Conservation (phyloP, 2,113 vertebrate species). For the Tyrannus savana region DNA sequence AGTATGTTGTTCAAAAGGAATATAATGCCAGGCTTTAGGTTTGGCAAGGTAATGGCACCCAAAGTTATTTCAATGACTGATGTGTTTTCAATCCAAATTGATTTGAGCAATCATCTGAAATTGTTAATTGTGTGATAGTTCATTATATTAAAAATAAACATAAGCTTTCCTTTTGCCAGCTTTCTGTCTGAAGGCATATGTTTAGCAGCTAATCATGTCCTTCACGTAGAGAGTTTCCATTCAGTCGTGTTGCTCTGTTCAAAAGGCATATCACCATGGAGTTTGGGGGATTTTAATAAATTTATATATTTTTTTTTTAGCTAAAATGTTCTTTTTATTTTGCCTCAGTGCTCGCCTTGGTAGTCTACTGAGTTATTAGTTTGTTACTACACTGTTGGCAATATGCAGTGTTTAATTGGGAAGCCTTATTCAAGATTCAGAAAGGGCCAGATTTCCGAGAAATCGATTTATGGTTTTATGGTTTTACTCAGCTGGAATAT, state of each 20-base stretch:
- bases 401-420: background rate
- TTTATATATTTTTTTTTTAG: no score
- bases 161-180: background rate
- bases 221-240: background rate
- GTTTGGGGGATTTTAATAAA: background rate
- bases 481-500: background rate
- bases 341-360: background rate
- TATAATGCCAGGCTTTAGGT: background rate
- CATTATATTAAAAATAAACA: background rate
- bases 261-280: background rate
- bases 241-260: background rate
- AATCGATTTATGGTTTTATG: background rate
- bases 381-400: background rate
- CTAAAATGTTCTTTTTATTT: background rate
- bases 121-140: background rate
- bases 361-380: background rate
- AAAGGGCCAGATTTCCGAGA: slow-evolving; percentile 1
- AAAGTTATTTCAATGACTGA: background rate
- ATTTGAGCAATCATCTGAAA: background rate
- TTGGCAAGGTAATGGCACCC: background rate
- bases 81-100: background rate
- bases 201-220: background rate
- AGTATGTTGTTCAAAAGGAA: fast-evolving
- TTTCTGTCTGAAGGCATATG: background rate
- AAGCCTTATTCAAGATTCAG: background rate